A percentile compares a stretch with the other conserved stretches of the same genome.
phyloP scores from a whole-genome alignment of 2,113 vertebrate genomes.

The Propithecus coquereli region DNA sequence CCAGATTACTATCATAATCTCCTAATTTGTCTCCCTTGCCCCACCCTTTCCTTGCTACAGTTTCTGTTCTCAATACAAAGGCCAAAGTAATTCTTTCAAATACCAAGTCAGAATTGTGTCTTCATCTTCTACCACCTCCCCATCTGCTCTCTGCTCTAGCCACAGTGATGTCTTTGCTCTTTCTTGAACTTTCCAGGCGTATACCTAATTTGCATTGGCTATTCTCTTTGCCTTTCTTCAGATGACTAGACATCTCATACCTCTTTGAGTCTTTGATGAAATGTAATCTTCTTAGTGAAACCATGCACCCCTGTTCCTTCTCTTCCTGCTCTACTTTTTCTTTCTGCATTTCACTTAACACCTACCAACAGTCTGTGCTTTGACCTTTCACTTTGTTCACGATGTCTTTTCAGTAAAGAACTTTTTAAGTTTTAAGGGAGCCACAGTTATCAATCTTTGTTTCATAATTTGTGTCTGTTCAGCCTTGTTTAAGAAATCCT shows the following conservation, averaged over 20 bases:
- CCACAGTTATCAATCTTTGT: background rate
- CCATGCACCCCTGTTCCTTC: no score
- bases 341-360: background rate
- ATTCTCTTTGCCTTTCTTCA: background rate
- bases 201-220: background rate
- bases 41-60: background rate
- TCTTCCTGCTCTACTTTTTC: background rate
- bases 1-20: background rate
- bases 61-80: background rate
- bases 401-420: constrained; percentile 9
- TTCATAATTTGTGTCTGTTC: background rate
- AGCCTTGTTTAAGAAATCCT: background rate
- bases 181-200: background rate
- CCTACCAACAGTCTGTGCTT: background rate
- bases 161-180: background rate
- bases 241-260: background rate
- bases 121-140: background rate
- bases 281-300: background rate
- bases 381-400: background rate
- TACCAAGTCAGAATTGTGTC: background rate
- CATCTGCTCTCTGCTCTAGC: background rate
- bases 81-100: background rate
- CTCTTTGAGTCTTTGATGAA: background rate
- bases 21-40: background rate
- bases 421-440: constrained; percentile 1